Evolutionary conservation across 2,113 vertebrate genomes (phyloP), one percentile per base, ranked within the genome.

Genomic region (Microtus oregoni): DNA sequence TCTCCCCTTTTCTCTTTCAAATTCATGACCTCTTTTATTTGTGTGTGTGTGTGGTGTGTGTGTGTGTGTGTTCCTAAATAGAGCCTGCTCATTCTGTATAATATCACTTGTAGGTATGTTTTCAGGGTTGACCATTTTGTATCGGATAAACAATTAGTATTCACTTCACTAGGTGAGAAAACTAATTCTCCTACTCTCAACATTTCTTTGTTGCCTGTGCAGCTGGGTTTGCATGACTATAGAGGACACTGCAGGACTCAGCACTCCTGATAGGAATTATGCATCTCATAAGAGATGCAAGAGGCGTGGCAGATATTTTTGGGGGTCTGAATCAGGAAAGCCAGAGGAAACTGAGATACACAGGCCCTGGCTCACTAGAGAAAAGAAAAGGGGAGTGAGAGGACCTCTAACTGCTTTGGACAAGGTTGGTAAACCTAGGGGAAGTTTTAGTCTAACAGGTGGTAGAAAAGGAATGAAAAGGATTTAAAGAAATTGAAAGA

Each of bases 401-500:
- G 15, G 30, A 38, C 55, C 30, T 65, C 19, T 61, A 30, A 28
- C 1, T 4, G 28, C 52, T 35, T 76, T 30, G 52, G 73, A 55
- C 15, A 63, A 65, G 41, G 41, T 41, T 41, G 41, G 3, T 41
- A 41, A 41, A 41, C 41, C 41, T 41, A 41, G 41, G 41, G 41
- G 41, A 41, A 41, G 41, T 41, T 41, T 41, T 41, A 41, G 41
- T 41, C 41, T 41, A 41, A 41, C 41, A 41, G 41, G 5, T 47
- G 15, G 47, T 47, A 72, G 20, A 63, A 72, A 35, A 28, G 52
- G n/a, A 94, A 81, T 89, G 15, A 47, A 91, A 90, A 83, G 63
- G 19, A 79, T 58, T 94, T 76, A 86, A 92, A 92, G 83, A 41
- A 90, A 76, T 81, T 44, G 63, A 92, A 68, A 95, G 76, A 22